Evolutionary conservation across 2,888 invertebrate genomes (phyloP), one percentile per base, ranked within the genome.

Genomic region (Halocaridina rubra): DNA sequence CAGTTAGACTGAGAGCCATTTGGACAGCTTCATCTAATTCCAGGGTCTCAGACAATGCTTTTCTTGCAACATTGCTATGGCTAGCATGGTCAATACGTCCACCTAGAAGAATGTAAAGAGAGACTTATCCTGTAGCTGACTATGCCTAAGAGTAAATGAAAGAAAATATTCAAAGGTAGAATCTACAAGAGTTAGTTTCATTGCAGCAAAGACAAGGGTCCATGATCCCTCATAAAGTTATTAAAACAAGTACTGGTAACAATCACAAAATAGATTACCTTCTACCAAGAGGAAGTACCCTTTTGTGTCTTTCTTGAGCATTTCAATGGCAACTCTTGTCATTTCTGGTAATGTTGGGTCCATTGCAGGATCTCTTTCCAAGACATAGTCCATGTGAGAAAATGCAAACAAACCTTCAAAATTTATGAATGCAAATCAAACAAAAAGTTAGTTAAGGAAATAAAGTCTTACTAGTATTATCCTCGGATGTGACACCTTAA

Each of bases 21-120:
- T 92, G 90, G 16, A 95, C 92, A 0, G 97, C 95, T 88, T 94
- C 93, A 39, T 94, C 93, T 89, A 98, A 94, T 89, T 95, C 95
- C 0, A 95, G 92, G 0, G 96, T 95, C 90, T 97, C 97, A 89
- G 95, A 94, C 0, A 97, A 90, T 0, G 97, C 95, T 39, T 93
- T 92, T 53, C 92, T 92, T 0, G 94, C 94, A 69, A 91, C 93
- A 19, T 96, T 94, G 22, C 93, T 93, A 90, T 97, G 97, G 90
- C 96, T 95, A 0, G 94, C 96, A 88, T 94, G 94, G 90, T 96
- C 95, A 88, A 96, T 96, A 89, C 95, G 93, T 0, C 96, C 97
- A 8, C 90, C 94, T 87, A n/a, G n/a, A n/a, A n/a, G n/a, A n/a
- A n/a, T n/a, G n/a, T n/a, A n/a, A n/a, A n/a, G n/a, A n/a, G n/a